phyloP scores from a whole-genome alignment of 2,797 vertebrate species.

The Tolypeutes matacus region DNA sequence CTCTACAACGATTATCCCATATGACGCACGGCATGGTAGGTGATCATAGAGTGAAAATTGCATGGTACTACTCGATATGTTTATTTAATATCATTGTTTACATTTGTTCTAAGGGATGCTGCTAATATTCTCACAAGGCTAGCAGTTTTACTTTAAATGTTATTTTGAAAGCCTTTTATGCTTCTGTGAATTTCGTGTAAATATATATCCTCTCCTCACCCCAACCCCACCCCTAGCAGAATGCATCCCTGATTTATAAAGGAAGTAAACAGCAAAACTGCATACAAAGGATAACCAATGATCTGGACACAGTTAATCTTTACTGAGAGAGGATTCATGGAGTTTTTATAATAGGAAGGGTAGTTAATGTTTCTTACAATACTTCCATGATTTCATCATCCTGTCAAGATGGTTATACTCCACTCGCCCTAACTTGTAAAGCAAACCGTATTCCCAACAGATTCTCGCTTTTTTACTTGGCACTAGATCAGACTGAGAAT shows the following conservation, averaged over 20 bases:
- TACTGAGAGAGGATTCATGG: background rate
- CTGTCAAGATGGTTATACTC: background rate
- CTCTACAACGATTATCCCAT: background rate
- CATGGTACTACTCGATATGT: background rate
- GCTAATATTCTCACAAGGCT: background rate
- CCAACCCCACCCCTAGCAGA: background rate
- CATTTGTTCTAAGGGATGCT: background rate
- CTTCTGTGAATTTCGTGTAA: conserved; percentile 34
- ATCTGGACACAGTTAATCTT: background rate
- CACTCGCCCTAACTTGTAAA: background rate
- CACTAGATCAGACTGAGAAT: background rate
- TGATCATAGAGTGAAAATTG: background rate
- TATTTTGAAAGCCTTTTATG: background rate
- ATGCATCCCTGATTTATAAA: background rate
- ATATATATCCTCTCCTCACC: background rate
- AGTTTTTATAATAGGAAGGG: background rate
- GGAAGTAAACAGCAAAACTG: background rate
- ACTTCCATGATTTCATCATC: background rate
- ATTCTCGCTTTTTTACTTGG: background rate
- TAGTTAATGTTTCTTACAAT: too few relatives aligned
- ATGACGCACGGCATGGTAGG: background rate
- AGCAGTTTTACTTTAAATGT: conserved; percentile 13
- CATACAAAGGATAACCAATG: background rate
- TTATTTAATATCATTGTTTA: background rate
- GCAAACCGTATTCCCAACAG: background rate